Percentiles rank a stretch among this genome's conserved stretches.
These are phyloP conservation scores for Taenaris catops DNA, from an alignment of 2,888 invertebrate species.

Conservation along the genomic window DNA sequence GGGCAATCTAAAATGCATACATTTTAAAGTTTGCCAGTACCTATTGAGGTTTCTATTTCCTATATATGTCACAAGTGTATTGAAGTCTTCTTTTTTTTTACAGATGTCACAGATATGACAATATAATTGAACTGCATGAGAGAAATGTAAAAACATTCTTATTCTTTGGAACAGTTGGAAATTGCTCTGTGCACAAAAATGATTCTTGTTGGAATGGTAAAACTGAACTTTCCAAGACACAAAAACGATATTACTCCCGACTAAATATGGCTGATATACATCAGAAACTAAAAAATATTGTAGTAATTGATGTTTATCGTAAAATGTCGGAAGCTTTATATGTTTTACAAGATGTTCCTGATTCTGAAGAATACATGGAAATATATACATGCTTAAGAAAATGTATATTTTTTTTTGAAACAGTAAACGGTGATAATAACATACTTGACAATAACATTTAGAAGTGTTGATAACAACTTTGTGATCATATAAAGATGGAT, in stretches of 20 bases:
- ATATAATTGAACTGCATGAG: not conserved
- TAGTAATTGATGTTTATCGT: conserved; percentile 8
- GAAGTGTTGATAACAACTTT: no score
- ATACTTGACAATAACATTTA: not conserved
- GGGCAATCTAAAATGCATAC: no score
- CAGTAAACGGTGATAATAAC: not conserved
- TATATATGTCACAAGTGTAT: no score
- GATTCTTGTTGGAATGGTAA: no score
- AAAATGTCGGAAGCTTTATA: conserved; percentile 16
- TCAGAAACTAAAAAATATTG: conserved; percentile 4
- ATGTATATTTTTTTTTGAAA: conserved; percentile 7
- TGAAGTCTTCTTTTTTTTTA: no score
- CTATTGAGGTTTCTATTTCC: no score
- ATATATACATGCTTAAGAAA: conserved; percentile 11
- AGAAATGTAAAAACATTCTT: conserved; percentile 5
- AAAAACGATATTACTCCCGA: conserved; percentile 3
- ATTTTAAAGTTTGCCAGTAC: no score
- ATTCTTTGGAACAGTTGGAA: conserved; percentile 6
- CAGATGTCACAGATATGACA: conserved; percentile 4
- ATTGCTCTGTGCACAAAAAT: conserved; percentile 1
- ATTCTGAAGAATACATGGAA: conserved; percentile 23
- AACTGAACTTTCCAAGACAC: conserved; percentile 4
- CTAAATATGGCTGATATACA: conserved; percentile 4
- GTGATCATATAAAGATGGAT: no score
- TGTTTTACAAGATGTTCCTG: conserved; percentile 19